phyloP scores from a whole-genome alignment of 2,113 vertebrate species.

The Potamarius usumacintae region DNA sequence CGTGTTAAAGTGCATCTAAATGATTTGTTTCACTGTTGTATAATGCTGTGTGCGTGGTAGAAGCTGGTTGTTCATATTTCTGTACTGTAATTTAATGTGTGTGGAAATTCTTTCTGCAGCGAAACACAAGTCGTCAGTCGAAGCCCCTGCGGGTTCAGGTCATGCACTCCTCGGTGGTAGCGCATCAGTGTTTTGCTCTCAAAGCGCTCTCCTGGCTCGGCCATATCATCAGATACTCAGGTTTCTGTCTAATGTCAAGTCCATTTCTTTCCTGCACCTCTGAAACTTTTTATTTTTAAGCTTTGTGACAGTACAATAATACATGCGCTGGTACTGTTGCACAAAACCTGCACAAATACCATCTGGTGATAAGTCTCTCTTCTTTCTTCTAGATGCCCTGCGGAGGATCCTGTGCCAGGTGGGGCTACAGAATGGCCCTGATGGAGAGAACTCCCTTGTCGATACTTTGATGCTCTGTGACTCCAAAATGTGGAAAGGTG shows the following conservation, averaged over 20 bases:
- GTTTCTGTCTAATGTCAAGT: slow-evolving; percentile 62
- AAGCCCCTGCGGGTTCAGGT: slow-evolving; percentile 95
- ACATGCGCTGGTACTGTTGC: not conserved
- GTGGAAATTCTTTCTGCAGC: slow-evolving; percentile 68
- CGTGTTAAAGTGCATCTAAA: not conserved
- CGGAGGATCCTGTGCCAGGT: slow-evolving; percentile 92
- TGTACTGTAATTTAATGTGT: not conserved
- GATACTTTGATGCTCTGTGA: slow-evolving; percentile 93
- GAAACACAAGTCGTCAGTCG: slow-evolving; percentile 94
- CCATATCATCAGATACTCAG: slow-evolving; percentile 90
- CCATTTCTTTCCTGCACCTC: not conserved
- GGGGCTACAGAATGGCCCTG: slow-evolving; percentile 83
- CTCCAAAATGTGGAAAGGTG: slow-evolving; percentile 98
- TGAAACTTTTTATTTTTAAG: not conserved
- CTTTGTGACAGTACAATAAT: not conserved
- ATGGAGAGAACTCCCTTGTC: slow-evolving; percentile 88
- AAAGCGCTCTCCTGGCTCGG: slow-evolving; percentile 90
- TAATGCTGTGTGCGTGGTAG: not conserved
- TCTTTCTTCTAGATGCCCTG: slow-evolving; percentile 80
- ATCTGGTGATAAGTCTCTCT: not conserved
- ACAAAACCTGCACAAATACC: not conserved
- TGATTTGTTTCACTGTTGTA: not conserved
- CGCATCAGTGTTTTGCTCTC: slow-evolving; percentile 95
- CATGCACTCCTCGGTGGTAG: slow-evolving; percentile 96
- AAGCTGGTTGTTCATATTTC: not conserved